Evolutionary conservation across 1,140 invertebrate genomes (phyloP), one percentile per base, ranked within the genome.

Genomic region (Hycleus phaleratus): DNA sequence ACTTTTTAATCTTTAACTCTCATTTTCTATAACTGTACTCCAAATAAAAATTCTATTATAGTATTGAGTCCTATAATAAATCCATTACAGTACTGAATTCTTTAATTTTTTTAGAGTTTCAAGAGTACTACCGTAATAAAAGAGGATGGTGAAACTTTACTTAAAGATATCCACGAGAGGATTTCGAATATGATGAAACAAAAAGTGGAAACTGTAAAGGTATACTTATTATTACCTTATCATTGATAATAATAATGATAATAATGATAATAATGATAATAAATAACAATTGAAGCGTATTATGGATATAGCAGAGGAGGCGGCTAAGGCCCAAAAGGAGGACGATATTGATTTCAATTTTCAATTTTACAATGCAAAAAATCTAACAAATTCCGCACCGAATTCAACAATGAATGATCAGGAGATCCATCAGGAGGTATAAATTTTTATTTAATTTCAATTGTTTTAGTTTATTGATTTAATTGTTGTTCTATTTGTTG

Each of bases 181-280:
- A 86, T 92, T 54, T 82, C 85, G 62, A 82, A 82, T 5, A 90
- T 91, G 87, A 89, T 91, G 83, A 84, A 86, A 56, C 78, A 87
- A 3, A 92, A 91, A 77, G 85, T 91, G 56, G 87, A 87, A 59
- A 88, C 90, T 9, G 87, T 92, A 11, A 84, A 82, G 75, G 85
- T 87, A 75, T 11, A 38, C 38, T 46, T 47, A 2, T 46, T 1
- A 32, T 4, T 38, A 44, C 10, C 25, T 4, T 3, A 49, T 12
- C 5, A 49, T 43, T 26, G 26, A 10, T 45, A 5, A 56, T 4
- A 49, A 4, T 47, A 11, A 38, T 24, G 12, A 12, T 18, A 18
- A 18, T 18, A 18, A 18, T 18, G 12, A 12, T 18, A 18, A 18
- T 18, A 18, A 18, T 18, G 18, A 18, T 18, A 18, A 18, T 43